Percentiles rank a stretch among this genome's conserved stretches.
These are phyloP conservation scores for Paguma larvata DNA, from an alignment of 2,797 vertebrate species.

Conservation along the genomic window DNA sequence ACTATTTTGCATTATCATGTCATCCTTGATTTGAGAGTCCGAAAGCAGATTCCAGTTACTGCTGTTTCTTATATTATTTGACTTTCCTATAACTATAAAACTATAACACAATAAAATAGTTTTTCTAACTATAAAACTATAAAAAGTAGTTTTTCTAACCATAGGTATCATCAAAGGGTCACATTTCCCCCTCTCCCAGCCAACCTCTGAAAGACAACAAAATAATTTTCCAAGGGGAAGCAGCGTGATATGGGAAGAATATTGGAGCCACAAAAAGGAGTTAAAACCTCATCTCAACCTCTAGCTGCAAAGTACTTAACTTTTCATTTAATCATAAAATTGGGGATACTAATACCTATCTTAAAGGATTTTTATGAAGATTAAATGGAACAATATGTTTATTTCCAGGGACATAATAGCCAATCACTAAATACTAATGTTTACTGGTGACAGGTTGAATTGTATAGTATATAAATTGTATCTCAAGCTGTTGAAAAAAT, in stretches of 20 bases:
- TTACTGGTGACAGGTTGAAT: background rate
- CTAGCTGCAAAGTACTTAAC: conserved; percentile 22
- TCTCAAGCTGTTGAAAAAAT: background rate
- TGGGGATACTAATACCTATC: background rate
- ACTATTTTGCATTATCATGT: conserved; percentile 20
- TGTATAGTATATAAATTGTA: background rate
- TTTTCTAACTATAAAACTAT: background rate
- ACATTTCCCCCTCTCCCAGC: background rate
- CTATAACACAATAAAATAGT: no score
- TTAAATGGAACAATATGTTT: conserved; percentile 51
- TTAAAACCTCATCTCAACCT: conserved; percentile 53
- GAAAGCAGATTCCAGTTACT: conserved; percentile 24
- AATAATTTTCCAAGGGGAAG: conserved; percentile 3
- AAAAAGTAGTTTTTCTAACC: conserved; percentile 18
- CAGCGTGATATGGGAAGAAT: background rate
- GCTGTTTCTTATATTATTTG: conserved; percentile 37
- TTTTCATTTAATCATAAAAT: conserved; percentile 23
- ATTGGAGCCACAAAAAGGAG: background rate
- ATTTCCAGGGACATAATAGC: conserved; percentile 21
- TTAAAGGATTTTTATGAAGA: conserved; percentile 56
- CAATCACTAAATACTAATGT: conserved; percentile 2
- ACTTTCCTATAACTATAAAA: background rate
- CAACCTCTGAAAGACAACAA: background rate
- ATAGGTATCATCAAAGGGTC: background rate
- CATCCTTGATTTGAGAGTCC: conserved; percentile 9